A percentile compares a stretch with the other conserved stretches of the same genome.
Conservation (phyloP, 64 coral and sea anemone genomes). For the Pachyseris speciosa region DNA sequence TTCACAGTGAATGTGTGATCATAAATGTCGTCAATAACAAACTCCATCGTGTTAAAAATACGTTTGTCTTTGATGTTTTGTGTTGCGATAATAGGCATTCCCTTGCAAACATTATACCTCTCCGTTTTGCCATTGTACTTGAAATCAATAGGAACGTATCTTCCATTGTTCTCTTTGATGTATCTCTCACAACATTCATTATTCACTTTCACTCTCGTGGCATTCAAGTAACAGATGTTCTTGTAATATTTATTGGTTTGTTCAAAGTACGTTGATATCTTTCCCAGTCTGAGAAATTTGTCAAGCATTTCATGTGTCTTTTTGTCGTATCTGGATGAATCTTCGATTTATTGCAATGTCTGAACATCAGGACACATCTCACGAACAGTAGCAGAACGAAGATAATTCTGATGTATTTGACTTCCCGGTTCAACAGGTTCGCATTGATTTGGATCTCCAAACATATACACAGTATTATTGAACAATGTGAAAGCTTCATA, state of each 20-base stretch:
- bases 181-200: not conserved
- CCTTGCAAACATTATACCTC: not conserved
- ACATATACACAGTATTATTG: too few species aligned
- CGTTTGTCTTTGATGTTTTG: slow-evolving; percentile 29
- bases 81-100: slow-evolving; percentile 30
- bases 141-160: not conserved
- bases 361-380: not conserved
- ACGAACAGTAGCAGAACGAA: not conserved
- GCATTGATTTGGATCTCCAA: slow-evolving; percentile 1
- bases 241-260: not conserved
- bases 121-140: slow-evolving; percentile 18
- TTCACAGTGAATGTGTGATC: not conserved
- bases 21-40: not conserved
- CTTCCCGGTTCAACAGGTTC: slow-evolving; percentile 15
- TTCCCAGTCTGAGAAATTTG: slow-evolving; percentile 9
- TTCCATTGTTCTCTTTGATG: not conserved
- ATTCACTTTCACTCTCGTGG: not conserved
- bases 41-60: slow-evolving; percentile 54
- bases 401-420: not conserved
- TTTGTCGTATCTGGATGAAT: slow-evolving; percentile 31
- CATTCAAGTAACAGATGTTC: slow-evolving; percentile 26
- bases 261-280: slow-evolving; percentile 19
- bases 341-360: not conserved
- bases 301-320: not conserved
- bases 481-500: too few species aligned